phyloP scores from a whole-genome alignment of 2,797 vertebrate genomes.

The Oryzias sinensis region DNA sequence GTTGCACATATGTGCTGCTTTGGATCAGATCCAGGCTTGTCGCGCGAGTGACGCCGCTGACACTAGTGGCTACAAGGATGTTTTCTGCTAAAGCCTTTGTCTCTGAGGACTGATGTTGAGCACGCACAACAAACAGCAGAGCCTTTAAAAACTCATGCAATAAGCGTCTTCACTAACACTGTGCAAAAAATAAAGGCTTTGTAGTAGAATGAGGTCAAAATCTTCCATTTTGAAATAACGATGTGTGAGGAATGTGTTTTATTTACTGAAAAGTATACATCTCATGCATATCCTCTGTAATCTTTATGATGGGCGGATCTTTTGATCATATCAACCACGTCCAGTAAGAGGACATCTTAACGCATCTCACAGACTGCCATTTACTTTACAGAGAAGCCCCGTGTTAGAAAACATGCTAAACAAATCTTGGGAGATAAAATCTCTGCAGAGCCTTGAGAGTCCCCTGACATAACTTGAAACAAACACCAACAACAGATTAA shows the following conservation, averaged over 20 bases:
- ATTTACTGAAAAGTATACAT: not conserved
- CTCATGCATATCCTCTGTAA: constrained; percentile 11
- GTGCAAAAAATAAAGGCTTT: too few relatives aligned
- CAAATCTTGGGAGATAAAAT: constrained; percentile 50
- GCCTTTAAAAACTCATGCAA: constrained; percentile 53
- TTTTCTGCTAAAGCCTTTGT: constrained; percentile 51
- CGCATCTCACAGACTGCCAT: constrained; percentile 25
- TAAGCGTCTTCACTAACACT: constrained; percentile 57
- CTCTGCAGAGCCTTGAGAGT: constrained; percentile 36
- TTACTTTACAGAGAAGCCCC: constrained; percentile 35
- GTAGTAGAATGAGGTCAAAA: too few relatives aligned
- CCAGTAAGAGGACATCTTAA: constrained; percentile 27
- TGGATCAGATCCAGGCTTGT: constrained; percentile 25
- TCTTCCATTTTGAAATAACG: constrained; percentile 7
- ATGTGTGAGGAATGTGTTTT: constrained; percentile 5
- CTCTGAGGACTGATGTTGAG: constrained; percentile 48
- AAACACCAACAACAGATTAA: constrained; percentile 29
- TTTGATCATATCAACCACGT: constrained; percentile 28
- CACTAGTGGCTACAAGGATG: constrained; percentile 51
- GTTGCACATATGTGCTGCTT: constrained; percentile 33
- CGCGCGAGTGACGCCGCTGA: constrained; percentile 36
- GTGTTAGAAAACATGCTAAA: constrained; percentile 36
- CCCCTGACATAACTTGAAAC: constrained; percentile 43
- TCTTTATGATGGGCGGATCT: constrained; percentile 15
- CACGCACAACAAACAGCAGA: constrained; percentile 44